Evolutionary conservation across 2,797 vertebrate species (phyloP), one percentile per base, ranked within the genome.

Genomic region (Sebastes iracundus): DNA sequence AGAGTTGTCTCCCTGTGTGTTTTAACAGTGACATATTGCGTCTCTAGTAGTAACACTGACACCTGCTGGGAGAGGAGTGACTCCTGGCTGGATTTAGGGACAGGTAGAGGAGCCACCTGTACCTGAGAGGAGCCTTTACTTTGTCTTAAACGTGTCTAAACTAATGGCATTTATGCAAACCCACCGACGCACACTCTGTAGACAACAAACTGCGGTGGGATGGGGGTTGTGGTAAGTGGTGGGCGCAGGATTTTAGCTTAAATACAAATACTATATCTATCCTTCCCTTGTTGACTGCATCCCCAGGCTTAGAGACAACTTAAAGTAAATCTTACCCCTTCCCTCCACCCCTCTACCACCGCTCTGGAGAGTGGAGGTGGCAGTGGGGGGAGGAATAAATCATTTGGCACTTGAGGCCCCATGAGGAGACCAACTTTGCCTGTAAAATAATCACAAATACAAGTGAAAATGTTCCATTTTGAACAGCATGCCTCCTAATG

Each of bases 401-500:
- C 92, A 95, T 95, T 95, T 95, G 93, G 93, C 92, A 94, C 92
- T 88, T 81, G 88, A 89, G 92, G 92, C 93, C 92, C 91, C 92
- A 84, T 94, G 93, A 95, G 92, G 94, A 94, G 94, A 92, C 91
- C 93, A 94, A 94, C 90, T 95, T 95, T 91, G 91, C 90, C 93
- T 93, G 95, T 93, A 93, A 95, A 95, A 95, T 95, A 95, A 96
- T 96, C 94, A 96, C 90, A 96, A 95, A 95, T 90, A 94, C 93
- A 94, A 95, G 93, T 89, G 88, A 94, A 95, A 94, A 92, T 93
- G 92, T 95, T 94, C 92, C 90, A 95, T 95, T 96, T 95, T 90
- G 95, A 96, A 94, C 95, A 96, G 95, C 94, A 73, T 94, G 95
- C 84, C 77, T 91, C 93, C 95, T 96, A 96, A 96, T 96, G 96